These are phyloP conservation scores for Hypolimnas misippus DNA, from an alignment of 2,888 invertebrate genomes.

Conservation along the genomic window DNA sequence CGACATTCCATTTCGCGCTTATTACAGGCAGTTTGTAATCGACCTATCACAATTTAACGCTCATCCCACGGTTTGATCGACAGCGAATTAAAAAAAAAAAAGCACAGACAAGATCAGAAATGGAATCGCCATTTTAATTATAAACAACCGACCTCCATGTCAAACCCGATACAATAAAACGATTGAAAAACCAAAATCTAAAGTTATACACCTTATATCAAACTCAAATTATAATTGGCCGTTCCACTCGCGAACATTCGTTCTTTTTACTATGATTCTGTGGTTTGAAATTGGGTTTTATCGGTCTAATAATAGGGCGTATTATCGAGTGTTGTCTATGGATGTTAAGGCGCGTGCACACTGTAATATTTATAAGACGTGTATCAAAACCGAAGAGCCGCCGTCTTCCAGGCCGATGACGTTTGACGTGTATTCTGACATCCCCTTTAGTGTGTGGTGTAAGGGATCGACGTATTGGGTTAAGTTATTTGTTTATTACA, in stretches of 20 bases:
- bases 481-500: too few species aligned
- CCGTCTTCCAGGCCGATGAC: slow-evolving; percentile 81
- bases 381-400: slow-evolving; percentile 79
- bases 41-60: slow-evolving; percentile 46
- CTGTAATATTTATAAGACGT: slow-evolving; percentile 79
- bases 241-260: slow-evolving; percentile 63
- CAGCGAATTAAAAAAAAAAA: slow-evolving; percentile 63
- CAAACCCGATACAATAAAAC: slow-evolving; percentile 75
- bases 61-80: slow-evolving; percentile 69
- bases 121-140: slow-evolving; percentile 81
- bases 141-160: slow-evolving; percentile 65
- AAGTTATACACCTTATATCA: slow-evolving; percentile 66
- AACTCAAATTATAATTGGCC: slow-evolving; percentile 80
- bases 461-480: slow-evolving; percentile 36
- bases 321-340: slow-evolving; percentile 40
- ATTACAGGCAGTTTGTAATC: slow-evolving; percentile 37
- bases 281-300: slow-evolving; percentile 44
- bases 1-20: slow-evolving; percentile 32
- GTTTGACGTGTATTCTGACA: slow-evolving; percentile 82
- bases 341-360: slow-evolving; percentile 59
- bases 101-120: slow-evolving; percentile 53
- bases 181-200: slow-evolving; percentile 79
- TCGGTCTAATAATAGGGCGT: slow-evolving; percentile 17
- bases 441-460: slow-evolving; percentile 59
- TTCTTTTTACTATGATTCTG: slow-evolving; percentile 45